Conservation (phyloP, 2,113 vertebrate species). For the Genyomyrus donnyi region DNA sequence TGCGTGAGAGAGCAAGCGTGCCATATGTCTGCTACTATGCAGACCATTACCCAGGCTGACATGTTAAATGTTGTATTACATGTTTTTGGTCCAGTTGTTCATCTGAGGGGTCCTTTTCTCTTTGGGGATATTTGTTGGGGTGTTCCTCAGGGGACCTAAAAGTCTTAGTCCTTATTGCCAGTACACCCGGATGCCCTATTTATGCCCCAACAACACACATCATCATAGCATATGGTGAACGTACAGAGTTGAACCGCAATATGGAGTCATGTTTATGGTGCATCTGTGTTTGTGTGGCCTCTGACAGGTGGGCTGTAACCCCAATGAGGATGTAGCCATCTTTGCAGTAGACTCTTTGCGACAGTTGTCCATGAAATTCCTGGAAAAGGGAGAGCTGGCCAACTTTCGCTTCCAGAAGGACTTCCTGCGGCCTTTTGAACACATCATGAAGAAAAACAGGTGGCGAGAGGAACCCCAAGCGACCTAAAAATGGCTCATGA, state of each 20-base stretch:
- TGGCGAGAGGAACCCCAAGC: conserved; percentile 36
- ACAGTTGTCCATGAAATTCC: conserved; percentile 96
- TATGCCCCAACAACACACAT: not conserved
- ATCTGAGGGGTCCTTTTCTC: not conserved
- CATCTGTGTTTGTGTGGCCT: not conserved
- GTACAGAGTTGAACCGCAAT: not conserved
- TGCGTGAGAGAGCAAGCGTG: conserved; percentile 31
- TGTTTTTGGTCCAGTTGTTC: not conserved
- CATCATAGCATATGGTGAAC: not conserved
- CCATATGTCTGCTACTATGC: not conserved
- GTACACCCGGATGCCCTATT: not conserved
- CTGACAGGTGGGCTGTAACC: conserved; percentile 87
- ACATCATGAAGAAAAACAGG: conserved; percentile 99
- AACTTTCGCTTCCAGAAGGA: conserved; percentile 99
- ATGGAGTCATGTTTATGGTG: not conserved
- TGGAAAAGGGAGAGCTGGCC: conserved; percentile 94
- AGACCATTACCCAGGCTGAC: not conserved
- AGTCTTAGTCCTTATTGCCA: not conserved
- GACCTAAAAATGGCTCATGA: not conserved
- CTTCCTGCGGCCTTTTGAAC: conserved; percentile 92
- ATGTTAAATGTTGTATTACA: not conserved
- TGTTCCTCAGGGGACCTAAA: not conserved
- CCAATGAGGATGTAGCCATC: conserved; percentile 95
- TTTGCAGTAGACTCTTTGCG: conserved; percentile 94
- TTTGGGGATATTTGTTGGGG: not conserved